phyloP scores from a whole-genome alignment of 2,113 vertebrate species.

The Stigmatopora nigra region DNA sequence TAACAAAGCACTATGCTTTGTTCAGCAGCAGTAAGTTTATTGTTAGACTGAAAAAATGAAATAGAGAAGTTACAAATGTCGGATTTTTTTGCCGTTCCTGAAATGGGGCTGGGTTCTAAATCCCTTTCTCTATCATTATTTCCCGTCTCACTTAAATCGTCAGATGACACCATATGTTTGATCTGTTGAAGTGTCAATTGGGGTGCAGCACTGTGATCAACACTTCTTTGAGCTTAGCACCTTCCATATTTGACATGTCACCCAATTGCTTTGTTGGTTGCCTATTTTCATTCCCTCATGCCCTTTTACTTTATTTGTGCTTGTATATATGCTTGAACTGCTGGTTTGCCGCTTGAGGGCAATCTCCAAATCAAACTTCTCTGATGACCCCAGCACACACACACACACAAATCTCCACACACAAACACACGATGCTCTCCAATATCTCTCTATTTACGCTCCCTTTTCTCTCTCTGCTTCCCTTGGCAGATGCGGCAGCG shows the following conservation, averaged over 20 bases:
- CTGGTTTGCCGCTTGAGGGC: background rate
- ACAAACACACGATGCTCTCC: background rate
- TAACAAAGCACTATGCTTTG: background rate
- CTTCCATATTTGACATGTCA: constrained; percentile 24
- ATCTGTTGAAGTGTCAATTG: constrained; percentile 26
- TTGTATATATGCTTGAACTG: constrained; percentile 8
- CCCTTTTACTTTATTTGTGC: background rate
- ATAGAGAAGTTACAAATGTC: background rate
- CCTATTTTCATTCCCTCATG: constrained; percentile 2
- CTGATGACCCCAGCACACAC: background rate
- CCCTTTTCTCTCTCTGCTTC: constrained; percentile 24
- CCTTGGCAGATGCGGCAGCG: constrained; percentile 46
- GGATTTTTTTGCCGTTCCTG: background rate
- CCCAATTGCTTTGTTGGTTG: background rate
- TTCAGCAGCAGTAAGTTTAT: background rate
- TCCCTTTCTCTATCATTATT: background rate
- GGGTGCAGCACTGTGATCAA: constrained; percentile 44
- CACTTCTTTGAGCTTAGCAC: constrained; percentile 24
- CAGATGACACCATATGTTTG: constrained; percentile 21
- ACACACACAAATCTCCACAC: background rate
- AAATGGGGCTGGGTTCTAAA: background rate
- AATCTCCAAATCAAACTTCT: background rate
- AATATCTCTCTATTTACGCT: background rate
- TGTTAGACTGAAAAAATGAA: background rate
- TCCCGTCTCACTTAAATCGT: constrained; percentile 13